Evolutionary conservation across 2,113 vertebrate genomes (phyloP).

Genomic region (Malurus melanocephalus): DNA sequence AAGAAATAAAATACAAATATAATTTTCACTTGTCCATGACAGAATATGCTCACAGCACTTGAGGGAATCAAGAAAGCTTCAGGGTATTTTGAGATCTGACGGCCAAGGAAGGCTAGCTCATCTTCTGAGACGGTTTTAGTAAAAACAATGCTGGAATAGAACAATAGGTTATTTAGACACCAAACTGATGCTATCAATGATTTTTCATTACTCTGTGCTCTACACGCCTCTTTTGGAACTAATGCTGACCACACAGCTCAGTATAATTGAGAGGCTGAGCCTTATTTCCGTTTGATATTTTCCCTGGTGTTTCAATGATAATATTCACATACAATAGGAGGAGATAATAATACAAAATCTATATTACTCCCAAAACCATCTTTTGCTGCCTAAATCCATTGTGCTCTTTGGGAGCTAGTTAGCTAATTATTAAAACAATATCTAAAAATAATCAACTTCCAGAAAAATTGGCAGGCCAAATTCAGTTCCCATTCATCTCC

Average conservation of each 20-base stretch:
- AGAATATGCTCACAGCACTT: not conserved
- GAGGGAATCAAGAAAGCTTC: not conserved
- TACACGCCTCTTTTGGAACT: slow-evolving; percentile 57
- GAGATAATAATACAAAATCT: slow-evolving; percentile 47
- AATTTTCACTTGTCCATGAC: not conserved
- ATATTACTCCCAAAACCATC: slow-evolving; percentile 9
- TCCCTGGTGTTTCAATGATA: slow-evolving; percentile 30
- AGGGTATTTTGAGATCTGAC: not conserved
- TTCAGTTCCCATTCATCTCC: slow-evolving; percentile 7
- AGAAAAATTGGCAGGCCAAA: slow-evolving; percentile 9
- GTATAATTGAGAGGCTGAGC: slow-evolving; percentile 6
- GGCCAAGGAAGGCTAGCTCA: not conserved
- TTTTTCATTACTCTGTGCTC: slow-evolving; percentile 59
- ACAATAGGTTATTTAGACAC: slow-evolving; percentile 53
- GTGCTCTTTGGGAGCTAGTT: not conserved
- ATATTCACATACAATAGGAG: slow-evolving; percentile 38
- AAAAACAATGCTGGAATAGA: not conserved
- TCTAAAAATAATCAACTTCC: slow-evolving; percentile 39
- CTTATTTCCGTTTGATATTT: slow-evolving; percentile 54
- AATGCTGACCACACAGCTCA: slow-evolving; percentile 52
- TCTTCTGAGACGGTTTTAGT: not conserved
- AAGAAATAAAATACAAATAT: not conserved
- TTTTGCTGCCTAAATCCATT: slow-evolving; percentile 11
- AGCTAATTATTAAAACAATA: slow-evolving; percentile 33
- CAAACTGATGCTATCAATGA: slow-evolving; percentile 57